A percentile compares a stretch with the other conserved stretches of the same genome.
These are phyloP conservation scores for Scaptomyza montana DNA, from an alignment of 1,140 invertebrate genomes.

Conservation along the genomic window DNA sequence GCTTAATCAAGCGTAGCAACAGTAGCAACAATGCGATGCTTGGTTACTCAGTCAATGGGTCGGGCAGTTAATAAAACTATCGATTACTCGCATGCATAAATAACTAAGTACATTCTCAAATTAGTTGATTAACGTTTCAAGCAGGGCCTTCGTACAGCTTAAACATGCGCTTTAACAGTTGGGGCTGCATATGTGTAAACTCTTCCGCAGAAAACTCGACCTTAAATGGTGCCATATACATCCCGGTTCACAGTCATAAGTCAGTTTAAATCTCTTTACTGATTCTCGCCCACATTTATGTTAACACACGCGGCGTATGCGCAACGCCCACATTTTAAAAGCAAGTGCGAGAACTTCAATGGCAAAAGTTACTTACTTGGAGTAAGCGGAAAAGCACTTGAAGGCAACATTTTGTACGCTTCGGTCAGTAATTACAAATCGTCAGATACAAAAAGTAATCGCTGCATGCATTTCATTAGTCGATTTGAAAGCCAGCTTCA, in stretches of 20 bases:
- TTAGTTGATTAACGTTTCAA: constrained; percentile 14
- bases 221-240: constrained; percentile 7
- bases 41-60: constrained; percentile 43
- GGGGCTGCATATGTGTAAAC: neutral
- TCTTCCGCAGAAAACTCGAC: constrained; percentile 12
- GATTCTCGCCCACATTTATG: constrained; percentile 10
- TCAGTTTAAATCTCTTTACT: constrained; percentile 9
- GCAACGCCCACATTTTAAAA: constrained; percentile 36
- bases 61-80: constrained; percentile 43
- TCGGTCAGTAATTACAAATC: constrained; percentile 56
- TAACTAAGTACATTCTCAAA: neutral
- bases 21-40: constrained; percentile 21
- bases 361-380: constrained; percentile 43
- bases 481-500: constrained; percentile 51
- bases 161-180: constrained; percentile 20
- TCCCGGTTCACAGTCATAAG: neutral
- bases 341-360: constrained; percentile 46
- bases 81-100: constrained; percentile 17
- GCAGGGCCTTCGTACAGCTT: constrained; percentile 53
- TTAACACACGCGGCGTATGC: constrained; percentile 43
- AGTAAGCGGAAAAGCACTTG: neutral
- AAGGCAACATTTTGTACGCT: constrained; percentile 15
- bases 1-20: constrained; percentile 33
- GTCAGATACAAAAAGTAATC: constrained; percentile 28
- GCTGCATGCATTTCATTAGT: constrained; percentile 71